Base-by-base conservation (phyloP, 53 echinoderm and acorn worm genomes). In the Temnopleurus reevesii region DNA sequence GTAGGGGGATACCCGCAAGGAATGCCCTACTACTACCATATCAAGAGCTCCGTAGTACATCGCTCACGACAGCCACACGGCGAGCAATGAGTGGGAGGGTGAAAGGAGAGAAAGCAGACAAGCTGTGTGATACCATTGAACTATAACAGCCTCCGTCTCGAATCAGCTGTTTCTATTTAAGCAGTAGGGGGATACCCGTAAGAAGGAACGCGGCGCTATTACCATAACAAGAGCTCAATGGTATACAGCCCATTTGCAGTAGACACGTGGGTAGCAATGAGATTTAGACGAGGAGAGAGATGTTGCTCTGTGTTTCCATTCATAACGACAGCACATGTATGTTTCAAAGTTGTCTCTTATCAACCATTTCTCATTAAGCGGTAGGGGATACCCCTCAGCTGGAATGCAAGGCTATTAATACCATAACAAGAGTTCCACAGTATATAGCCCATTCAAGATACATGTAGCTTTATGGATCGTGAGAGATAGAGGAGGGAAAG, bases 161-260 rank as follows among this genome's bases (percentile, higher is more conserved):
- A n/a, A 71, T 71, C 71, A 71, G 71, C 71, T 71, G 71, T 71
- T 71, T 41, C 41, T 21, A 36, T 71, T 71, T 79, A 17, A 79
- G 49, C 4, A 2, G 49, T 15, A 25, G 49, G 79, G 79, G 79
- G 30, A 47, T 47, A 27, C 79, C 79, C 65, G 28, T 2, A 5
- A 1, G 79, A 13, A 19, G 49, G 79, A 49, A 79, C 29, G 46
- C 28, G 13, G 13, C 28, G 79, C 79, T 79, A 79, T 79, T 79
- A 79, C 79, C 79, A 79, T 79, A 47, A 79, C 79, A 49, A 79
- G 79, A 47, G 79, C 18, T 49, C 34, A 15, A 21, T 23, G 56
- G 56, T 56, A n/a, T 56, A 56, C 24, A 17, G 34, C 63, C 31
- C n/a, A n/a, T n/a, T n/a, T n/a, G n/a, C n/a, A n/a, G 33, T 9